phyloP scores from a whole-genome alignment of 2,113 vertebrate species.

The Euleptes europaea region DNA sequence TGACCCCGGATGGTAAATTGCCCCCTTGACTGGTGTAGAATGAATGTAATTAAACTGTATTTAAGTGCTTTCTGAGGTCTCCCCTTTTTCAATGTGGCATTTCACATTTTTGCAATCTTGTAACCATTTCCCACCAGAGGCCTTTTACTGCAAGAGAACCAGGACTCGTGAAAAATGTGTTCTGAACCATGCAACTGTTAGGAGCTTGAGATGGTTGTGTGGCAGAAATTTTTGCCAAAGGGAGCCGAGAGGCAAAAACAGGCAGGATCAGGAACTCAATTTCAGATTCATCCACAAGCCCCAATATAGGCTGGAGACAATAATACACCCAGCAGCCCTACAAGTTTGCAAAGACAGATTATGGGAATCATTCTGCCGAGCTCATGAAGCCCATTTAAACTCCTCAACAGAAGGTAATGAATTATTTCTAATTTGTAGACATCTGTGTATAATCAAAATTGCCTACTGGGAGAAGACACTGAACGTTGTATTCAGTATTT shows the following conservation, averaged over 20 bases:
- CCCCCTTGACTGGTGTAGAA: conserved; percentile 37
- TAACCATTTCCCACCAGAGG: background rate
- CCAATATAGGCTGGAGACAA: background rate
- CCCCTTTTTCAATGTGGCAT: background rate
- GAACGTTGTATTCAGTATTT: background rate
- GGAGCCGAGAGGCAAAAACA: background rate
- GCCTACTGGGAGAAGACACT: accelerated
- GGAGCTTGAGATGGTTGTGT: background rate
- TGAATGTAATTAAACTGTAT: conserved; percentile 56
- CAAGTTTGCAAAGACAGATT: accelerated
- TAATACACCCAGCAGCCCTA: background rate
- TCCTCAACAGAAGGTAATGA: conserved; percentile 1
- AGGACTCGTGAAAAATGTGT: conserved; percentile 9
- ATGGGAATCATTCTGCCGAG: background rate
- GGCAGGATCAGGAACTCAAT: background rate
- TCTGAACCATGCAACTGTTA: background rate
- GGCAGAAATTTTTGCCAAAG: background rate
- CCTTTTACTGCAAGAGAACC: conserved; percentile 33
- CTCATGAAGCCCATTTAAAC: background rate
- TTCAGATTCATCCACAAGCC: background rate
- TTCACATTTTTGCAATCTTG: conserved; percentile 12
- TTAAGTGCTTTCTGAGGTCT: conserved; percentile 53
- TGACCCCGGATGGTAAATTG: conserved; percentile 52
- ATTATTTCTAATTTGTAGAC: background rate
- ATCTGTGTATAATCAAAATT: background rate